Evolutionary conservation across 2,888 invertebrate species (phyloP).

Genomic region (Keiferia lycopersicella): DNA sequence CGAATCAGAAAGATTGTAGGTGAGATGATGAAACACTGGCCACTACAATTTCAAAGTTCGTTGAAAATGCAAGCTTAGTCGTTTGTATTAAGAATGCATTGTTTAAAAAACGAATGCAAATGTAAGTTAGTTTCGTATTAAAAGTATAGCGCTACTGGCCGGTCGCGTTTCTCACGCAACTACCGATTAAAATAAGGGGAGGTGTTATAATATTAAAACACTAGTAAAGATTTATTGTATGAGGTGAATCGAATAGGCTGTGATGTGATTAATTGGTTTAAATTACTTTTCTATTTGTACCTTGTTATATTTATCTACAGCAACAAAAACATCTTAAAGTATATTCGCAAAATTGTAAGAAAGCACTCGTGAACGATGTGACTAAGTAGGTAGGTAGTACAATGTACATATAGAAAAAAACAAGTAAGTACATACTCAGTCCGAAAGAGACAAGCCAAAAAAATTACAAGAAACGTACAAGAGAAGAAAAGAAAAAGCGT

Average conservation of each 20-base stretch:
- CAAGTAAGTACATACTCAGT: no score
- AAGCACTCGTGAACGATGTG: no score
- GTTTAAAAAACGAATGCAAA: slow-evolving; percentile 32
- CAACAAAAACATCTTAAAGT: background rate
- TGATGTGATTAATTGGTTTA: slow-evolving; percentile 18
- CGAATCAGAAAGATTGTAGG: background rate
- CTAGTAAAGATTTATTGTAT: slow-evolving; percentile 33
- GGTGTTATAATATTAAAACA: slow-evolving; percentile 66
- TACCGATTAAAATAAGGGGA: slow-evolving; percentile 61
- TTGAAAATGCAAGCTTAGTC: background rate
- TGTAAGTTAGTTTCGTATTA: slow-evolving; percentile 45
- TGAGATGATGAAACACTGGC: background rate
- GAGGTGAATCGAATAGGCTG: slow-evolving; percentile 13
- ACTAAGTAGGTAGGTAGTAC: no score
- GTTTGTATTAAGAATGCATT: background rate
- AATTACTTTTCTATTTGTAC: background rate
- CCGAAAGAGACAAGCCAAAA: no score
- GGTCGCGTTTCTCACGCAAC: slow-evolving; percentile 80
- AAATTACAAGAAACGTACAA: no score
- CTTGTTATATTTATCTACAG: background rate
- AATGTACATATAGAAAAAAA: no score
- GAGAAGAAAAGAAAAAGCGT: no score
- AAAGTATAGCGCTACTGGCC: slow-evolving; percentile 66
- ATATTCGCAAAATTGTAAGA: no score
- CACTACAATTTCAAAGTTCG: background rate